Evolutionary conservation across 2,113 vertebrate genomes (phyloP).

Genomic region (Eurystomus gularis): DNA sequence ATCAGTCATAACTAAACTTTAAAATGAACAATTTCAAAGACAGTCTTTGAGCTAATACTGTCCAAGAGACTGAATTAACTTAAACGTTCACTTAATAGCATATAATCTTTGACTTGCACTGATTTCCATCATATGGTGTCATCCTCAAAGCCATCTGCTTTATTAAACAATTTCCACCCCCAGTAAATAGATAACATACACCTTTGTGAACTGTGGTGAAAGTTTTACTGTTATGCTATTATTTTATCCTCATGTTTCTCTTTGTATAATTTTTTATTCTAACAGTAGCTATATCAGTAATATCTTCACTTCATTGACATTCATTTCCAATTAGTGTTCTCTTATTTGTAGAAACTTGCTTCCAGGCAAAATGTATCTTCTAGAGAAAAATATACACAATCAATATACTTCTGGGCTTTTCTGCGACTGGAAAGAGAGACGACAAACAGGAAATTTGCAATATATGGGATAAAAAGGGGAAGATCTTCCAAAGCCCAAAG

Average conservation of each 20-base stretch:
- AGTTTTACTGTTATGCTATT: neutral
- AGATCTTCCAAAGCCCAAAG: neutral
- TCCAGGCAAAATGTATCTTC: neutral
- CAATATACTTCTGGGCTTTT: neutral
- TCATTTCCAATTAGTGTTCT: neutral
- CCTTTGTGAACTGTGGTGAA: neutral
- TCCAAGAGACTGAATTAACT: neutral
- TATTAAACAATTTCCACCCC: neutral
- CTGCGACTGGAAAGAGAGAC: neutral
- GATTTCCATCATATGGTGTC: neutral
- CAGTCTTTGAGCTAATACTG: neutral
- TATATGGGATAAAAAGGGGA: neutral
- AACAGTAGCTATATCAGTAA: neutral
- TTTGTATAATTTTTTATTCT: neutral
- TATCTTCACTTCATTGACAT: neutral
- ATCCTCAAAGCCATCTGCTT: neutral
- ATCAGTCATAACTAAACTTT: neutral
- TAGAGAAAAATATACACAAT: neutral
- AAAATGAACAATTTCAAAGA: neutral
- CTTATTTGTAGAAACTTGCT: neutral
- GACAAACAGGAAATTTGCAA: neutral
- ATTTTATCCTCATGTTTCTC: neutral
- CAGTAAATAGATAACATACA: neutral
- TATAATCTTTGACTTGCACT: neutral
- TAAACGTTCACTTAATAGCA: neutral